Percentiles rank a stretch among this genome's conserved stretches.
Evolutionary conservation across 64 coral and sea anemone genomes (phyloP).

Genomic region (Actinia tenebrosa): DNA sequence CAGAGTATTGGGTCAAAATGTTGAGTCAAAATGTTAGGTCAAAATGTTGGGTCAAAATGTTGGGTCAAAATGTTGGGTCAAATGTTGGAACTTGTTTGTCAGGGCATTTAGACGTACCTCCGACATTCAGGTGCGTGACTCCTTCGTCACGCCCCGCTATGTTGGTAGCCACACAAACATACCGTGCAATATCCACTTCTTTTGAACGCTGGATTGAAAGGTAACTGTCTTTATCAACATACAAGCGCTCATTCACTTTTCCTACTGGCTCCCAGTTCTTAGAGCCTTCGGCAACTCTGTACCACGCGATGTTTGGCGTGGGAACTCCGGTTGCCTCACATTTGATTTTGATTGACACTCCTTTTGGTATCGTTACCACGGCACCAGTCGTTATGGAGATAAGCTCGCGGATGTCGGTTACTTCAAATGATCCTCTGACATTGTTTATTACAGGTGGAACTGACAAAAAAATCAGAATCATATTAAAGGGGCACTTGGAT

Average conservation of each 20-base stretch:
- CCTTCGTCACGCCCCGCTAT: constrained; percentile 76
- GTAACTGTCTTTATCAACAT: constrained; percentile 51
- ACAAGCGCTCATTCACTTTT: background rate
- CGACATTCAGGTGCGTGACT: constrained; percentile 66
- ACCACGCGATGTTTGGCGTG: constrained; percentile 65
- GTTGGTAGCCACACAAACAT: constrained; percentile 72
- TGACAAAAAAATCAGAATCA: background rate
- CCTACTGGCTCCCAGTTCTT: constrained; percentile 20
- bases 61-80: no score
- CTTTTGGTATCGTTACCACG: constrained; percentile 74
- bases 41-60: no score
- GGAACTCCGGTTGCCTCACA: constrained; percentile 65
- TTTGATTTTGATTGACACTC: constrained; percentile 63
- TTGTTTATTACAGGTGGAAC: constrained; percentile 66
- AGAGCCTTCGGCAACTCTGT: constrained; percentile 1
- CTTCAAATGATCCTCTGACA: constrained; percentile 62
- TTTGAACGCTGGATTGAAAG: constrained; percentile 55
- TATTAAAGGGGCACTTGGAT: no score
- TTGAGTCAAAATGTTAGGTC: no score
- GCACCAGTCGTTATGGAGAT: constrained; percentile 84
- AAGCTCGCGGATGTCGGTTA: constrained; percentile 73
- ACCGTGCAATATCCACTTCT: constrained; percentile 45
- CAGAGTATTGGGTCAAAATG: no score
- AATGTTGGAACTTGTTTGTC: background rate
- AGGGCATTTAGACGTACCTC: constrained; percentile 35